Conservation (phyloP, 2,888 invertebrate species). For the Phania funesta region DNA sequence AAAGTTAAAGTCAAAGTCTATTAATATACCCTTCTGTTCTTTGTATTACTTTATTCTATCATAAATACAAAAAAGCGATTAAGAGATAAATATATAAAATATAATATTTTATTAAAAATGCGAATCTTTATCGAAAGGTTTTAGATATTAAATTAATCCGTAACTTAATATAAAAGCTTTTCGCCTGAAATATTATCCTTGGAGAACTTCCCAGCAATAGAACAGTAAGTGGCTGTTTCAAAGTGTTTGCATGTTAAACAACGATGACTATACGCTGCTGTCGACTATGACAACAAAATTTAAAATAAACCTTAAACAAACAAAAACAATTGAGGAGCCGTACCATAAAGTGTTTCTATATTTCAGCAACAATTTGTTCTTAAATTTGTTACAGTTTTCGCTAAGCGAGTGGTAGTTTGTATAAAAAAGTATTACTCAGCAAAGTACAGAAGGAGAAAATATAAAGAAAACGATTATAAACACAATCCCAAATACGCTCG, state of each 20-base stretch:
- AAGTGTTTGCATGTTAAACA: slow-evolving; percentile 49
- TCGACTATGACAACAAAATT: slow-evolving; percentile 35
- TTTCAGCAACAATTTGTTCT: slow-evolving; percentile 11
- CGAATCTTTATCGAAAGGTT: too few species aligned
- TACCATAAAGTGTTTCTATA: slow-evolving; percentile 14
- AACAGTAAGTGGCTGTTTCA: slow-evolving; percentile 37
- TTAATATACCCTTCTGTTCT: too few species aligned
- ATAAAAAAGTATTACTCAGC: slow-evolving; percentile 1
- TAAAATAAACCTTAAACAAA: slow-evolving; percentile 29
- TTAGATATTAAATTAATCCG: neutral
- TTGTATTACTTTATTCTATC: too few species aligned
- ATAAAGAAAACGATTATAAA: neutral
- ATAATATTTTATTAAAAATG: too few species aligned
- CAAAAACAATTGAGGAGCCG: slow-evolving; percentile 7
- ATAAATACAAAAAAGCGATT: too few species aligned
- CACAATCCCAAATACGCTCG: slow-evolving; percentile 13
- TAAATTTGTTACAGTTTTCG: slow-evolving; percentile 43
- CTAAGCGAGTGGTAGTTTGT: neutral
- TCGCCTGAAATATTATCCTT: neutral
- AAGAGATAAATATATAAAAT: too few species aligned
- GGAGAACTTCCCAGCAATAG: slow-evolving; percentile 11
- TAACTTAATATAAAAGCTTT: neutral
- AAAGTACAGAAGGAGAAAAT: slow-evolving; percentile 27
- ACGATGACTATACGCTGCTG: slow-evolving; percentile 1
- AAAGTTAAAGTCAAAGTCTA: too few species aligned